Evolutionary conservation across 2,797 vertebrate species (phyloP).

Genomic region (Phrynocephalus forsythii): DNA sequence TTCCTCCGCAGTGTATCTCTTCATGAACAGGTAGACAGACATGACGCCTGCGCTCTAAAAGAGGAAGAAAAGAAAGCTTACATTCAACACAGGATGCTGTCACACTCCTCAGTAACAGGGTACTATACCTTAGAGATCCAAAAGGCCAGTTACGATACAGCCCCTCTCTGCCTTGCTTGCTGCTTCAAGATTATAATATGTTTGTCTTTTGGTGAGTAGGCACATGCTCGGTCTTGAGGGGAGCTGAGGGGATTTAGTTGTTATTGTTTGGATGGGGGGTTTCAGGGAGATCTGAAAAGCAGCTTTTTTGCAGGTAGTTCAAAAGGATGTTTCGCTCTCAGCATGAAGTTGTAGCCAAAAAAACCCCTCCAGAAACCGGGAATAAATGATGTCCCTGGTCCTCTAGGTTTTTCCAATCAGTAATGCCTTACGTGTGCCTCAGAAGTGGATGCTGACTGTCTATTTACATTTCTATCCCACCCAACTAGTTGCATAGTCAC

Average conservation of each 20-base stretch:
- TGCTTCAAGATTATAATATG: background rate
- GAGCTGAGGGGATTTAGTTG: background rate
- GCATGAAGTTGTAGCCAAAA: background rate
- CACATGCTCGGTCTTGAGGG: background rate
- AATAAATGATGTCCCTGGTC: background rate
- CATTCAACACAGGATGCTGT: too few species aligned
- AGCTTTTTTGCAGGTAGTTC: background rate
- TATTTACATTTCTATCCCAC: too few species aligned
- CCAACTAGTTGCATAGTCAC: too few species aligned
- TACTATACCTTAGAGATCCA: background rate
- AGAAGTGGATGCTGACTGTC: background rate
- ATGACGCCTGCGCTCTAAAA: constrained; percentile 89
- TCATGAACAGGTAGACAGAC: constrained; percentile 95
- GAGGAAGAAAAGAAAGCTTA: constrained; percentile 35
- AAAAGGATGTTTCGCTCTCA: background rate
- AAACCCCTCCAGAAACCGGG: too few species aligned
- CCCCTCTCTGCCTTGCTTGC: background rate
- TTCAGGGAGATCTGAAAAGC: background rate
- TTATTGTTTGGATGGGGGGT: background rate
- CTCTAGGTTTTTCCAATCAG: background rate
- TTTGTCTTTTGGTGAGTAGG: background rate
- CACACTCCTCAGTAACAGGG: accelerated
- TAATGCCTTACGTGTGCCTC: background rate
- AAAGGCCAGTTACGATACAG: background rate
- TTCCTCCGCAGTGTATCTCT: constrained; percentile 91